These are phyloP conservation scores for Coenobita brevimanus DNA, from an alignment of 1,140 invertebrate genomes.

Conservation along the genomic window DNA sequence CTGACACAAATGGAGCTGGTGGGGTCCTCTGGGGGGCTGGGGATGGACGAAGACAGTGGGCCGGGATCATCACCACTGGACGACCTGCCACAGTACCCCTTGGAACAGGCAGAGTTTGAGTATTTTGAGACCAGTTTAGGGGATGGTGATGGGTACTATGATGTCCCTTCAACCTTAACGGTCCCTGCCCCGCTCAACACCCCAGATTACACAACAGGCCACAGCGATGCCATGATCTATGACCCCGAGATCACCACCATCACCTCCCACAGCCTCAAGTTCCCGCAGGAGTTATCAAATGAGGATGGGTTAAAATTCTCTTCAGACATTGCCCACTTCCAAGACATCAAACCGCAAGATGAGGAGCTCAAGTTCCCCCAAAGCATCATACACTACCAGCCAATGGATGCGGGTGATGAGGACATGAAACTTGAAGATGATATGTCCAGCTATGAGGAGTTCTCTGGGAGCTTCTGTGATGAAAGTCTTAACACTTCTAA, in stretches of 20 bases:
- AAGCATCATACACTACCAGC: not conserved
- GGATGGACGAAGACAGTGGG: constrained; percentile 40
- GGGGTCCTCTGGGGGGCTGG: constrained; percentile 12
- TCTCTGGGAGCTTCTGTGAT: constrained; percentile 25
- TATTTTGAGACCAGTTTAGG: constrained; percentile 43
- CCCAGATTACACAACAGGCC: not conserved
- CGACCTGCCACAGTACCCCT: constrained; percentile 33
- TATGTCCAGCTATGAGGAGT: constrained; percentile 20
- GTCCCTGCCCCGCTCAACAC: not conserved
- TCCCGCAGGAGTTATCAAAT: not conserved
- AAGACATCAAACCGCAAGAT: not conserved
- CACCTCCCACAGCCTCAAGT: not conserved
- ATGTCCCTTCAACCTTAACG: not conserved
- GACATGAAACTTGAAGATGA: constrained; percentile 32
- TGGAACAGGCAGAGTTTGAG: constrained; percentile 46
- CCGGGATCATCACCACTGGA: constrained; percentile 32
- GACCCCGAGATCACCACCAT: not conserved
- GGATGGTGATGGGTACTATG: constrained; percentile 14
- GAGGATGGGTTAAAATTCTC: not conserved
- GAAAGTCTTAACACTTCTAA: not conserved
- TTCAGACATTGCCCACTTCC: not conserved
- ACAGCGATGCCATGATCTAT: not conserved
- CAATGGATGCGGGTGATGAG: not conserved
- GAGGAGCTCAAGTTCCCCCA: not conserved
- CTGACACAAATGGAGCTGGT: constrained; percentile 45